These are phyloP conservation scores for Vulpes ferrilata DNA, from an alignment of 2,113 vertebrate genomes.

Conservation along the genomic window DNA sequence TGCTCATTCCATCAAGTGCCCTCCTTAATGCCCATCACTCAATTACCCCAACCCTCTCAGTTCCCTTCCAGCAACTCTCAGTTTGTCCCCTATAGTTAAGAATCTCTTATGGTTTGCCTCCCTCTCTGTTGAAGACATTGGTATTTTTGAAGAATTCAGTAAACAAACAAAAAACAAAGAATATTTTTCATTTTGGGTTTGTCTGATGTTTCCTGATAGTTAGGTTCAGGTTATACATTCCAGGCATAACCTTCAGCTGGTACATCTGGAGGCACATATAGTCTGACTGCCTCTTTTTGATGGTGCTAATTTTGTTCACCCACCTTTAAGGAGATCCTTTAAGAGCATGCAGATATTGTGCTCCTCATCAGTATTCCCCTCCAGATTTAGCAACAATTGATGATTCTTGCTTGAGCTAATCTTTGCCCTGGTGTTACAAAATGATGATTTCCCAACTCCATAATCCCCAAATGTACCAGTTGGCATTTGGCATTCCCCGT, in stretches of 20 bases:
- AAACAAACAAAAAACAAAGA: not conserved
- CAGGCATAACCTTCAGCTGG: not conserved
- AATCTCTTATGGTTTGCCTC: not conserved
- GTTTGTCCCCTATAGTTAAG: not conserved
- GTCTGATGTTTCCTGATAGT: conserved; percentile 8
- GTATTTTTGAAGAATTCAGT: conserved; percentile 33
- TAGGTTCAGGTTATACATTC: conserved; percentile 12
- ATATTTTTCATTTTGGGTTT: conserved; percentile 35
- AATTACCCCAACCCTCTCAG: not conserved
- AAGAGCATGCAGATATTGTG: not conserved
- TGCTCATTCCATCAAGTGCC: not conserved
- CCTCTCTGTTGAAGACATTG: conserved; percentile 23
- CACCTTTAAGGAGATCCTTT: conserved; percentile 7
- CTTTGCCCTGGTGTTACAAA: conserved; percentile 37
- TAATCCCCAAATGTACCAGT: not conserved
- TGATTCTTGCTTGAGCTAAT: not conserved
- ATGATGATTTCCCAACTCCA: not conserved
- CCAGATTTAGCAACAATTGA: not conserved
- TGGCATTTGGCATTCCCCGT: conserved; percentile 24
- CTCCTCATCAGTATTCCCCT: not conserved
- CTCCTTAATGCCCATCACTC: not conserved
- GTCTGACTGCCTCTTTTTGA: not conserved
- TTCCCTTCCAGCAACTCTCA: not conserved
- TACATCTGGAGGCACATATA: not conserved
- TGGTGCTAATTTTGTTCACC: not conserved